These are phyloP conservation scores for Drosophila burlai DNA, from an alignment of 1,140 invertebrate genomes.

Conservation along the genomic window DNA sequence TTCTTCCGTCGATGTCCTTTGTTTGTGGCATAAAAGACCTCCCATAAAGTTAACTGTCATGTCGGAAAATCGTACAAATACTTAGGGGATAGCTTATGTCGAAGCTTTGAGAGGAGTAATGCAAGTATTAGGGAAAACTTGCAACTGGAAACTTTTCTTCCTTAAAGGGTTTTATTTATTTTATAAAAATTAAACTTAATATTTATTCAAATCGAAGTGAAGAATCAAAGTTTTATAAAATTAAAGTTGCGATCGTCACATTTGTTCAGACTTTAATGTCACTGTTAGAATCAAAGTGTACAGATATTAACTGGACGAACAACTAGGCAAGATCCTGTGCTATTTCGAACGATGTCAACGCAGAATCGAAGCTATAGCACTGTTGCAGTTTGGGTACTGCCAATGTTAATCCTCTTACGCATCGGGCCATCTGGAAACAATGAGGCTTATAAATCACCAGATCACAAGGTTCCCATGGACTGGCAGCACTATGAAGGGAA, in stretches of 20 bases:
- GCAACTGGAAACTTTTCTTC: background rate
- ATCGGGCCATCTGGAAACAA: background rate
- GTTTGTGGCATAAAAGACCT: conserved; percentile 6
- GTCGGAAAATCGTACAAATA: background rate
- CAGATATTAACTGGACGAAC: background rate
- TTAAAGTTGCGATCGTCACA: too few species aligned
- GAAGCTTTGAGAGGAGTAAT: background rate
- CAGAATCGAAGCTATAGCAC: conserved; percentile 5
- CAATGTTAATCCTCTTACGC: conserved; percentile 40
- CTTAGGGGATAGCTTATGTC: background rate
- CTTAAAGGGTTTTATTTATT: background rate
- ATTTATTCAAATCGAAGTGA: too few species aligned
- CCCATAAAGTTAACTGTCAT: conserved; percentile 4
- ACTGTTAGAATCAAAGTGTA: background rate
- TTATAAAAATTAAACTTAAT: too few species aligned
- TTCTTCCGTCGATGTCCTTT: conserved; percentile 19
- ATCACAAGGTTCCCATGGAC: background rate
- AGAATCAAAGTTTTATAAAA: background rate
- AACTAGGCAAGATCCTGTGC: conserved; percentile 14
- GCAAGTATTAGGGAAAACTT: background rate
- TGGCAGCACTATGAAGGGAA: background rate
- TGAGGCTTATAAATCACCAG: too few species aligned
- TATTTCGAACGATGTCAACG: conserved; percentile 63
- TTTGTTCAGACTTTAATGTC: background rate
- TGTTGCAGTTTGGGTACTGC: conserved; percentile 34